Percentiles rank a stretch among this genome's conserved stretches.
These are phyloP conservation scores for Agrochola lychnidis DNA, from an alignment of 2,888 invertebrate species.

Conservation along the genomic window DNA sequence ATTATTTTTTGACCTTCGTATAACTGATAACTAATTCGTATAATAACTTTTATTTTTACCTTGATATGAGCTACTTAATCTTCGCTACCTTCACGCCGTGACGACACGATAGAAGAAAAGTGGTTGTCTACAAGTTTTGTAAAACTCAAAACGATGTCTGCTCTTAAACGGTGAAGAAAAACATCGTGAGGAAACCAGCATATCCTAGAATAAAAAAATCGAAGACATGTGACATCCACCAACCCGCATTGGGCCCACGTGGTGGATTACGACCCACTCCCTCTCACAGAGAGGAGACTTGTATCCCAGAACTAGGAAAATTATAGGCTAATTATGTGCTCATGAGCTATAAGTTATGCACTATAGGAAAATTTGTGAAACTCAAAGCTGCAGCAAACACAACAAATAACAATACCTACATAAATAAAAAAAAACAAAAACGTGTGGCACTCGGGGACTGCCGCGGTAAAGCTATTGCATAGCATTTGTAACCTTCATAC, in stretches of 20 bases:
- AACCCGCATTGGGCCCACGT: too few relatives aligned
- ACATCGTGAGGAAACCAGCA: too few relatives aligned
- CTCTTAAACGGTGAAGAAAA: too few relatives aligned
- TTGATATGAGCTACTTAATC: neutral
- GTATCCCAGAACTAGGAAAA: too few relatives aligned
- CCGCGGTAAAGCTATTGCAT: too few relatives aligned
- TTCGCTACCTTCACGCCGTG: neutral
- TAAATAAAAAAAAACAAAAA: too few relatives aligned
- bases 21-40: neutral
- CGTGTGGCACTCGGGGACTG: too few relatives aligned
- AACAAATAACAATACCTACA: neutral
- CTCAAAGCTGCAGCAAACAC: neutral
- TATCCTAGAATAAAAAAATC: too few relatives aligned
- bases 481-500: too few relatives aligned
- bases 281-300: too few relatives aligned
- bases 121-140: neutral
- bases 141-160: neutral
- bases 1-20: neutral
- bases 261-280: too few relatives aligned
- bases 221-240: too few relatives aligned
- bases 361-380: neutral
- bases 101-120: neutral
- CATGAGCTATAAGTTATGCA: neutral
- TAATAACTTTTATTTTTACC: neutral
- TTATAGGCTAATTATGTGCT: neutral